Percentiles rank a stretch among this genome's conserved stretches.
These are phyloP conservation scores for Taxidea taxus DNA, from an alignment of 2,113 vertebrate species.

Conservation along the genomic window DNA sequence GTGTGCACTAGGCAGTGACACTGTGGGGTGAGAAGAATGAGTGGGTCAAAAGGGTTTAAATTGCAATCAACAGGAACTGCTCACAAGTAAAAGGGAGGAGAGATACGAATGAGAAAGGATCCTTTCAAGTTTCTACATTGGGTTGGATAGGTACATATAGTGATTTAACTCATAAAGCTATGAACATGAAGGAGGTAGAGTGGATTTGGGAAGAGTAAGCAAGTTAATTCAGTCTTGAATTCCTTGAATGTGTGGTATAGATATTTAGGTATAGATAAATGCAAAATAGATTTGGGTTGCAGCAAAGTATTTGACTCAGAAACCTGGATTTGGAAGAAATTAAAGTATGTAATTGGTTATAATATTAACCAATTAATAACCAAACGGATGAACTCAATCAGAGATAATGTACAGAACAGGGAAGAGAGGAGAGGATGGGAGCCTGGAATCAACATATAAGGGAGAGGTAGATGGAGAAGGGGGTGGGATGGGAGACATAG, in stretches of 20 bases:
- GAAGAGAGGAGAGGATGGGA: background rate
- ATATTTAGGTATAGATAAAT: background rate
- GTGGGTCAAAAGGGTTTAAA: background rate
- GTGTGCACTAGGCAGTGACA: background rate
- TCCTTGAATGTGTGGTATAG: background rate
- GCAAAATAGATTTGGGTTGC: background rate
- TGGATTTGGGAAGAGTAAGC: background rate
- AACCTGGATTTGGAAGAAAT: background rate
- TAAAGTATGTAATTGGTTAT: background rate
- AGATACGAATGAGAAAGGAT: background rate
- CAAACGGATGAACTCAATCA: background rate
- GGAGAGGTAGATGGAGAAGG: background rate
- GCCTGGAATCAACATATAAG: background rate
- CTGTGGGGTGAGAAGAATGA: background rate
- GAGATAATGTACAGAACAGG: background rate
- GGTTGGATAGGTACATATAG: background rate
- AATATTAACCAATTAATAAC: no score
- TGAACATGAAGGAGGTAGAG: background rate
- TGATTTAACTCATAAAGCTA: background rate
- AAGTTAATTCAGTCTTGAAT: background rate
- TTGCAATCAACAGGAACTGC: background rate
- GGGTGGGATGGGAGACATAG: accelerated
- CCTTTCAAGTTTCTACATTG: background rate
- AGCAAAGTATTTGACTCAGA: background rate
- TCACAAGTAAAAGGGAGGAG: background rate